Evolutionary conservation across 1,140 invertebrate species (phyloP).

Genomic region (Calliopsis andreniformis): DNA sequence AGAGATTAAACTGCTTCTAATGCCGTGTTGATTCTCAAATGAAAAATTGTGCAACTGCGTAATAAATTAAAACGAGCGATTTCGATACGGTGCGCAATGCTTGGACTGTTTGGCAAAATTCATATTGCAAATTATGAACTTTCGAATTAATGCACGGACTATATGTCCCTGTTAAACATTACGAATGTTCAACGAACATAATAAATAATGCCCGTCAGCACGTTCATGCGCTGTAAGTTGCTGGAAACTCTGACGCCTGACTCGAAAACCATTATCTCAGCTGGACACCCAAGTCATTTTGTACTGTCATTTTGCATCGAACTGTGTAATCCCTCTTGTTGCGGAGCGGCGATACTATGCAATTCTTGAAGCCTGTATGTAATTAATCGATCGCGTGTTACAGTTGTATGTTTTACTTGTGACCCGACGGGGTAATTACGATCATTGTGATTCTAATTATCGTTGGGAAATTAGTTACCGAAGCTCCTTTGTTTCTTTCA

Average conservation of each 20-base stretch:
- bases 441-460: slow-evolving; percentile 7
- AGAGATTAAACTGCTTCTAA: no score
- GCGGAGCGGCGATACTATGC: slow-evolving; percentile 42
- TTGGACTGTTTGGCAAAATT: neutral
- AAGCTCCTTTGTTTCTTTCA: neutral
- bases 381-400: slow-evolving; percentile 58
- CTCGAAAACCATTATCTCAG: slow-evolving; percentile 73
- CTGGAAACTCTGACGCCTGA: slow-evolving; percentile 61
- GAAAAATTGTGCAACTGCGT: no score
- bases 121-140: neutral
- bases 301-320: slow-evolving; percentile 71
- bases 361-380: slow-evolving; percentile 39
- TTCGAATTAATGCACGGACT: slow-evolving; percentile 24
- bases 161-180: slow-evolving; percentile 14
- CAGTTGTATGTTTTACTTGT: slow-evolving; percentile 38
- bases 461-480: no score
- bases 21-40: no score
- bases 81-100: no score
- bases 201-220: slow-evolving; percentile 73
- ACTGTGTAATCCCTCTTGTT: slow-evolving; percentile 61
- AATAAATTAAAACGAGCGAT: no score
- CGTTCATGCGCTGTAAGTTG: slow-evolving; percentile 57
- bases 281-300: slow-evolving; percentile 72
- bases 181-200: slow-evolving; percentile 58
- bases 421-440: slow-evolving; percentile 28